Evolutionary conservation across 1,140 invertebrate species (phyloP), one percentile per base, ranked within the genome.

Genomic region (Plutomurus gul): DNA sequence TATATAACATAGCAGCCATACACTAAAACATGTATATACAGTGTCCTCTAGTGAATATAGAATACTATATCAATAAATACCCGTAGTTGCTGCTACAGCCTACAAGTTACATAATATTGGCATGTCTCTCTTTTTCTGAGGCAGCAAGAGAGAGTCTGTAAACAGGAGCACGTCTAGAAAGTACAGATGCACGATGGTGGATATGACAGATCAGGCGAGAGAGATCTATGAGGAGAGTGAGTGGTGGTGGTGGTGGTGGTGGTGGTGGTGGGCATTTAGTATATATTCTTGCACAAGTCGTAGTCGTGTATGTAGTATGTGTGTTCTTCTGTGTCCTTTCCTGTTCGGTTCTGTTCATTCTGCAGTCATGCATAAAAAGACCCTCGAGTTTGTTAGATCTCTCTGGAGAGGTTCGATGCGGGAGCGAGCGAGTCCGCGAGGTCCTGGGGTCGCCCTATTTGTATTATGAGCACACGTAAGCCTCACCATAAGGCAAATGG

Each of bases 401-500:
- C 56, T 65, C 27, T 30, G 27, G 56, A 65, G 56, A 65, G 56
- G 20, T 65, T 65, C 56, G 56, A 33, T 65, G 56, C 56, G 56
- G 56, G 56, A 65, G 56, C 30, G 56, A 65, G 56, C 25, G 56
- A 65, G 56, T 65, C 56, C 56, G 56, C 56, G 56, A 65, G 56
- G 56, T 65, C 56, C 75, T 65, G 60, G 65, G 75, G 75, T 77
- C 75, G 65, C 39, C 65, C 76, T 47, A 78, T 78, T 78, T 78
- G 76, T 78, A 78, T 78, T 78, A 78, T 47, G 76, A 73, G 76
- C 76, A 78, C 76, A 78, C 76, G 73, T 65, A 78, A 65, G 56
- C 56, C 76, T 70, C 70, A 47, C 76, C 76, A 78, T 65, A 71
- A 65, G 76, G 76, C 76, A 78, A 78, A 78, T 78, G 76, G 65